Evolutionary conservation across 2,888 invertebrate genomes (phyloP), one percentile per base, ranked within the genome.

Genomic region (Sarcophaga caerulescens): DNA sequence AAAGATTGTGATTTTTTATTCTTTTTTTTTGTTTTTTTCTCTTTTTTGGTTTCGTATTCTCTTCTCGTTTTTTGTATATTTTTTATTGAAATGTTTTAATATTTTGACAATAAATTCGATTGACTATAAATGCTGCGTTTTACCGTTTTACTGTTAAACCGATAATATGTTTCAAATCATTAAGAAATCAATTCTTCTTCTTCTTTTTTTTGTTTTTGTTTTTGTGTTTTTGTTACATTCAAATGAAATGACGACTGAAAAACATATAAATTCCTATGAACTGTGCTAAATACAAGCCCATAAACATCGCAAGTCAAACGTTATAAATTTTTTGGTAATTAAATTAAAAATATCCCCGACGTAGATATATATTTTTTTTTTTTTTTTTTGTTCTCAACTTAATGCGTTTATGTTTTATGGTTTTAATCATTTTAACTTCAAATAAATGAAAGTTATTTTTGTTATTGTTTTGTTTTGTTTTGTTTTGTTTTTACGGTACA

Each of bases 401-500:
- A 57, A n/a, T n/a, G n/a, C n/a, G n/a, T n/a, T 65, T 71, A 52
- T 12, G 19, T 65, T 65, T 79, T 62, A 60, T 0, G 2, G n/a
- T 44, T 69, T 52, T 52, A 66, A 44, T 59, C 3, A 45, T 21
- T 66, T 59, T 60, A 11, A 47, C 63, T 52, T 75, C 25, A 23
- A 68, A 69, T 57, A 81, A 81, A 81, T 76, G 75, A 81, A 81
- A 81, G 81, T 81, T 35, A 35, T 35, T 35, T 35, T 35, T 35
- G 35, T 35, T 35, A 1, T 35, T 8, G 2, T 35, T 10, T 35
- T 35, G 8, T 10, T 35, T 35, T 35, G 8, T 35, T 35, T 35
- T 35, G 35, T 35, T 35, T 76, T 70, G 35, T 71, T 21, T 68
- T 59, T 35, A 65, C 47, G n/a, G 21, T 60, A n/a, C 21, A 60